Evolutionary conservation across 2,888 invertebrate species (phyloP), one percentile per base, ranked within the genome.

Genomic region (Orthosia incerta): DNA sequence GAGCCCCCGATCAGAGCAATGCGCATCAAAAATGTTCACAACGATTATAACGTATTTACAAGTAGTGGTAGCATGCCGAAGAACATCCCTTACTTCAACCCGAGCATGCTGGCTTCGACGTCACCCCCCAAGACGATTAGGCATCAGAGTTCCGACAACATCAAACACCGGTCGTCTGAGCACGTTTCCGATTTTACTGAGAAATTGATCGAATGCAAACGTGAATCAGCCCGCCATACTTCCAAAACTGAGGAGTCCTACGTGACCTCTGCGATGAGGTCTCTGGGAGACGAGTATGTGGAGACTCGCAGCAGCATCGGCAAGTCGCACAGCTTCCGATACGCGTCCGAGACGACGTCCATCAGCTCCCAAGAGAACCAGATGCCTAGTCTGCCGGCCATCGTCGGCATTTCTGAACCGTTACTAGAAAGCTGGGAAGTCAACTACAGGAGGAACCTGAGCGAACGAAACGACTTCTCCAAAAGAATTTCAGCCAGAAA

Each of bases 261-360:
- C 76, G 91, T 91, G 5, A 91, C 91, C 53, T 93, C 94, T 9
- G 94, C 93, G 13, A 80, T 94, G 71, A 91, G 94, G 83, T 95
- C 95, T 73, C 89, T 95, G n/a, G 95, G 95, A 39, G 96, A 95
- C 56, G 96, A 96, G 83, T 95, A 92, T 73, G 89, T 93, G 46
- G 96, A 95, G 87, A 92, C 95, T 48, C 94, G 96, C 80, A 97
- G 97, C 91, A 97, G 97, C 31, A 97, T 98, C 39, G 97, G 97
- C 66, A 98, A 98, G 90, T 97, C 98, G 3, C 97, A 97, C 81
- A 98, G 98, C 88, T 98, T 98, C 92, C 97, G 97, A 87, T 97
- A 96, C 89, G 96, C 97, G 79, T 96, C 97, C 50, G 97, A 97
- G 84, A 92, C 94, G 15, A 91, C 94, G 71, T 96, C 96, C 4